Evolutionary conservation across 2,888 invertebrate species (phyloP), one percentile per base, ranked within the genome.

Genomic region (Dynastes maya): DNA sequence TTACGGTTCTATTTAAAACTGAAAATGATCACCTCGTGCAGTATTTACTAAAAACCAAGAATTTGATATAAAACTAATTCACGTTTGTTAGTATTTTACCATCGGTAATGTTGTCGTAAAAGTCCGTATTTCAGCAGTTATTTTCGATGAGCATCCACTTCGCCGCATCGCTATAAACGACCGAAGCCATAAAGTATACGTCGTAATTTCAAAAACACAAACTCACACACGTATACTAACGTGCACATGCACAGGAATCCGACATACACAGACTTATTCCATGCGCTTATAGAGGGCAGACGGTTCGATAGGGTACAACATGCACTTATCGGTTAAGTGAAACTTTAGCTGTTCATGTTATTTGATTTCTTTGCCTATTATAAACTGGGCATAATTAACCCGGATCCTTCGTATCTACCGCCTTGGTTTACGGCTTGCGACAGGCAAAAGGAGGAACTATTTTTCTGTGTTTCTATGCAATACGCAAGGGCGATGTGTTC

Each of bases 41-140:
- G 13, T 29, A 22, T 40, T 37, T 72, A 45, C 72, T 58, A 6
- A 40, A 72, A 72, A 55, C 72, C 58, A 40, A 58, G 40, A 72
- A 72, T 72, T 72, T 72, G 72, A 72, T 72, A 72, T 72, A 72
- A 72, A 72, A 58, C 58, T 55, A 72, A 72, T 72, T 72, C 72
- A 58, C 72, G 58, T 58, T 58, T 72, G 58, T 58, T 72, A 70
- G 40, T 27, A 72, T 72, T 58, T 72, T 72, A 72, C 58, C 45
- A 40, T 58, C 37, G 58, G 58, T 72, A 72, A 72, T 40, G 37
- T 58, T 9, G 58, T 72, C 72, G 58, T 72, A 72, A 72, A 72
- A 58, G 22, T 61, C 58, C 40, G 72, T 58, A 58, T 72, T 72
- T 45, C 58, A 72, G 58, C 40, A 71, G 72, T 72, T 72, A 72